Evolutionary conservation across 2,797 vertebrate species (phyloP).

Genomic region (Bryconaethiops microstoma): DNA sequence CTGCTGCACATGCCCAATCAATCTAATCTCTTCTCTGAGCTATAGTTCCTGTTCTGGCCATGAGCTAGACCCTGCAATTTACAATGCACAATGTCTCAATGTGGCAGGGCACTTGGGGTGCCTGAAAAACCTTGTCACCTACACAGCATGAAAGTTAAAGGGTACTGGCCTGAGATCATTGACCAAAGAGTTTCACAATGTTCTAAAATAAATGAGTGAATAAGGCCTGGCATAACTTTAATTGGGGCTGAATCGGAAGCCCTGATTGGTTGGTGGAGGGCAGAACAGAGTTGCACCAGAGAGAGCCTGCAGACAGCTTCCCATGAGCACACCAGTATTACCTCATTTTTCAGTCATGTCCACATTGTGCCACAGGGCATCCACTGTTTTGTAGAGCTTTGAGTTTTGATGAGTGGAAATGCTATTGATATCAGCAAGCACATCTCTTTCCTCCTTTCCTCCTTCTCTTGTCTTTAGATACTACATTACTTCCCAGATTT

Average conservation of each 20-base stretch:
- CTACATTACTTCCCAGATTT: neutral
- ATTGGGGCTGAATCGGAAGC: neutral
- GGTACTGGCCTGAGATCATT: neutral
- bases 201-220: slow-evolving; percentile 10
- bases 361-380: slow-evolving; percentile 2
- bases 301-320: neutral
- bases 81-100: neutral
- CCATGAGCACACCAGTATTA: slow-evolving; percentile 18
- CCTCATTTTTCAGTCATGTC: slow-evolving; percentile 3
- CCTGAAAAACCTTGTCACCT: slow-evolving; percentile 16
- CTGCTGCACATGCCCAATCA: slow-evolving; percentile 7
- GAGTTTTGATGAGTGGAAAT: slow-evolving; percentile 31
- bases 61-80: slow-evolving; percentile 11
- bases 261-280: neutral
- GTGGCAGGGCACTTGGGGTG: slow-evolving; percentile 17
- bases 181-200: neutral
- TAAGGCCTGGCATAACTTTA: neutral
- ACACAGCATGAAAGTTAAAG: slow-evolving; percentile 12
- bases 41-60: no score
- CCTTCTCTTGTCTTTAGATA: neutral
- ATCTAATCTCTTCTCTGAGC: slow-evolving; percentile 1
- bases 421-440: slow-evolving; percentile 1
- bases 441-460: neutral
- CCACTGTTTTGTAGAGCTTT: slow-evolving; percentile 13
- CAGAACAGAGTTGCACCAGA: neutral